Percentiles rank a stretch among this genome's conserved stretches.
phyloP scores from a whole-genome alignment of 2,113 vertebrate species.

The Rhegmatorhina hoffmannsi region DNA sequence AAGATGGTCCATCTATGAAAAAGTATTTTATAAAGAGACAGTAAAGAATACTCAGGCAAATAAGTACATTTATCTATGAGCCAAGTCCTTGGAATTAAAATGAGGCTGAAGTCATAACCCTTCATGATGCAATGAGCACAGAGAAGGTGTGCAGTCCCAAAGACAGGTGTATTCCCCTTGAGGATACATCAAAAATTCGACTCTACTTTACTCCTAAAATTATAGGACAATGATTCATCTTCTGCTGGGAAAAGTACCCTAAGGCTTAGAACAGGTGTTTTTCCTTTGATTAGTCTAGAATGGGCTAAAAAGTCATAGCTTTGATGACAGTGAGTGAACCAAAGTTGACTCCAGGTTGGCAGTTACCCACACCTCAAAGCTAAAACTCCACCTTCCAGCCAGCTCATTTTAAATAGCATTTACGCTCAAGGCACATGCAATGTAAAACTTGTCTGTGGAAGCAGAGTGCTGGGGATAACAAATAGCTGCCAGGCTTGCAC shows the following conservation, averaged over 20 bases:
- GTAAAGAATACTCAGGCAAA: neutral
- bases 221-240: neutral
- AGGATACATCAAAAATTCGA: neutral
- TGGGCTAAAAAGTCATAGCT: neutral
- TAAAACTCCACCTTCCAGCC: neutral
- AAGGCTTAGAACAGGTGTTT: neutral
- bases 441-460: neutral
- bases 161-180: neutral
- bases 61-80: neutral
- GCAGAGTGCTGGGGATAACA: neutral
- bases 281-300: neutral
- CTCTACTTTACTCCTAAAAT: neutral
- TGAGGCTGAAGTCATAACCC: neutral
- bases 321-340: neutral
- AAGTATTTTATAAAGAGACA: neutral
- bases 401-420: neutral
- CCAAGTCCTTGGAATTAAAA: neutral
- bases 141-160: neutral
- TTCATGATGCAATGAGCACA: neutral
- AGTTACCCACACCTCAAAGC: neutral
- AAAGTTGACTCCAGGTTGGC: neutral
- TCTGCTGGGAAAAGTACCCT: neutral
- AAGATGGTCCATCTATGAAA: neutral
- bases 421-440: neutral
- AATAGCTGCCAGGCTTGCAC: rapidly evolving